Evolutionary conservation across 2,113 vertebrate species (phyloP).

Genomic region (Urocolius indicus): DNA sequence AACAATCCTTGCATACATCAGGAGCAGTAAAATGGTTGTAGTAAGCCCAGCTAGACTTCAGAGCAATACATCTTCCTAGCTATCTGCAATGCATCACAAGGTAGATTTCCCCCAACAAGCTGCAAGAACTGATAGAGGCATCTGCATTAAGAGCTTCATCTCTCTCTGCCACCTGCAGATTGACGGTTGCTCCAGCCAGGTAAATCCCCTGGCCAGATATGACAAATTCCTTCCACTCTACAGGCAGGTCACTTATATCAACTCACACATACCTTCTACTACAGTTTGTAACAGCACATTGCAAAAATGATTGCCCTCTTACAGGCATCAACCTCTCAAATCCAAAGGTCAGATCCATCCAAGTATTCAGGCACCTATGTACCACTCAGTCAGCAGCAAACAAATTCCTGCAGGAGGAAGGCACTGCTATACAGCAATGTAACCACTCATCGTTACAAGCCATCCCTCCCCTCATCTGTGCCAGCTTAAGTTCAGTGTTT

Average conservation of each 20-base stretch:
- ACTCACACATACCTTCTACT: background rate
- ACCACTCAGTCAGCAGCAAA: background rate
- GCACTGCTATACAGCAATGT: background rate
- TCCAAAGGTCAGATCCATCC: background rate
- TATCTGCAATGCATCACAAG: background rate
- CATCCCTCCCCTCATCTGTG: background rate
- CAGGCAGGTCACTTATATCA: background rate
- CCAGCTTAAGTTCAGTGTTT: background rate
- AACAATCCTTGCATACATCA: background rate
- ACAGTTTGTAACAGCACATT: accelerated
- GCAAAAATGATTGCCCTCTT: too few relatives aligned
- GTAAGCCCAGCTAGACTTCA: background rate
- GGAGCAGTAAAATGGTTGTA: background rate
- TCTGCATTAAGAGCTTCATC: background rate
- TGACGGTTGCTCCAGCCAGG: background rate
- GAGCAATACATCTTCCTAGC: background rate
- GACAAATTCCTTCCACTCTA: background rate
- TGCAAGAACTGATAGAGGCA: background rate
- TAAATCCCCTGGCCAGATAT: background rate
- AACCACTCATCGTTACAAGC: background rate
- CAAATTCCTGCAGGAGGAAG: background rate
- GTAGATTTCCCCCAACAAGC: background rate
- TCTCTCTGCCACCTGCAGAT: background rate
- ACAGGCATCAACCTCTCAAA: background rate
- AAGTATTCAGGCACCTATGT: background rate